Base-by-base conservation (phyloP, 1,140 invertebrate species). In the Battus philenor region DNA sequence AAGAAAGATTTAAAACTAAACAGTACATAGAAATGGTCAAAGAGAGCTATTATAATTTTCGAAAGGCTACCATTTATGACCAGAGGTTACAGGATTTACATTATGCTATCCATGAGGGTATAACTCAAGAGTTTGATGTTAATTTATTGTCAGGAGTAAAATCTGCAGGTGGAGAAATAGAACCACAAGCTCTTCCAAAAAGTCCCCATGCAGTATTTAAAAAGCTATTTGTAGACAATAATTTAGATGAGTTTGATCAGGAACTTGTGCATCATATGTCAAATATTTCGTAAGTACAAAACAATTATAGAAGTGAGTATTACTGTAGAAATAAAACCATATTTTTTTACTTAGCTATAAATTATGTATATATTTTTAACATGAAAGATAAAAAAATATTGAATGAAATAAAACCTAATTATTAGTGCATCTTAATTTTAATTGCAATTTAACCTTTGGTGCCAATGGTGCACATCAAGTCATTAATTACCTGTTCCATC, bases 11-110 rank as follows among this genome's bases (percentile, higher is more conserved):
- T 38, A 84, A 72, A 51, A 76, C 69, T 2, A 80, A 77, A 60
- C 56, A 76, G 29, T 68, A 68, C 30, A 66, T 85, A 30, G 71
- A 84, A 47, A 67, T 72, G 55, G 70, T 86, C 2, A 86, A 83
- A 54, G 78, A 86, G 10, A 87, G 86, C 58, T 87, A 86, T 52
- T 83, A 84, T 44, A 85, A 83, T 56, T 87, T 87, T 71, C 67
- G 78, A 29, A 86, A 77, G 50, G 69, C 80, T 16, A 87, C 86
- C 8, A 55, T 87, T 18, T 82, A 75, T 59, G 76, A 84, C 49
- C 83, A 87, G 47, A 78, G 72, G 47, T 64, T 87, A 34, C 77
- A 81, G 38, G 83, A 87, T 52, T 56, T 86, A 1, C 69, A 75
- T 45, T 84, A 75, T 73, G 86, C 86, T 8, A 87, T 87, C 20